phyloP scores from a whole-genome alignment of 1,140 invertebrate species.

The Riptortus pedestris region DNA sequence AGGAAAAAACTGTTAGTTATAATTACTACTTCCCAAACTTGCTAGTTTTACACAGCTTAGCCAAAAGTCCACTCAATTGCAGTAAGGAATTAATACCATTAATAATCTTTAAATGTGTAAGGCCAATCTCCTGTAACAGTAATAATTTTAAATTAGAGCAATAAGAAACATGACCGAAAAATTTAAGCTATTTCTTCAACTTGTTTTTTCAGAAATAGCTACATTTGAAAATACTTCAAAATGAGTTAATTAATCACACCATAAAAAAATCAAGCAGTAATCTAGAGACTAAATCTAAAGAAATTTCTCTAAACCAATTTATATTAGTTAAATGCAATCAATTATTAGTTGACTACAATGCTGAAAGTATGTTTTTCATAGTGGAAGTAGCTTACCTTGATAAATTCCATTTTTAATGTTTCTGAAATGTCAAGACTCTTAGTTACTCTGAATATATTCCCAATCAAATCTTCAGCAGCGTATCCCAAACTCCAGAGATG shows the following conservation, averaged over 20 bases:
- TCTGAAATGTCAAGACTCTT: conserved; percentile 77
- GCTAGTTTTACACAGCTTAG: conserved; percentile 54
- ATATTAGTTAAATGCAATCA: too few relatives aligned
- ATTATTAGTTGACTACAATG: too few relatives aligned
- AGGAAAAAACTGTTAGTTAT: too few relatives aligned
- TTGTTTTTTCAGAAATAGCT: too few relatives aligned
- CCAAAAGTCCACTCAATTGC: conserved; percentile 81
- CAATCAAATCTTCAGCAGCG: conserved; percentile 90
- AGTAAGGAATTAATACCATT: conserved; percentile 79
- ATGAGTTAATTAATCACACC: too few relatives aligned
- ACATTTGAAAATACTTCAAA: too few relatives aligned
- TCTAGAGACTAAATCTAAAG: too few relatives aligned
- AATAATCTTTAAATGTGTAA: conserved; percentile 80
- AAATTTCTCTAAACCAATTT: too few relatives aligned
- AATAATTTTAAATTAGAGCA: conserved; percentile 26
- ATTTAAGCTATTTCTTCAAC: too few relatives aligned
- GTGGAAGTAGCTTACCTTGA: conserved; percentile 71
- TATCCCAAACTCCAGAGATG: conserved; percentile 89
- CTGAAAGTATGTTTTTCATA: too few relatives aligned
- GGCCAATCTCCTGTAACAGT: conserved; percentile 71
- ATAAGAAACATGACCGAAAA: neutral
- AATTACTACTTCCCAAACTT: too few relatives aligned
- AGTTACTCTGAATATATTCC: conserved; percentile 85
- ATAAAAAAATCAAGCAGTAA: too few relatives aligned
- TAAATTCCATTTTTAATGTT: conserved; percentile 71